phyloP scores from a whole-genome alignment of 2,797 vertebrate genomes.

The Crenichthys baileyi region DNA sequence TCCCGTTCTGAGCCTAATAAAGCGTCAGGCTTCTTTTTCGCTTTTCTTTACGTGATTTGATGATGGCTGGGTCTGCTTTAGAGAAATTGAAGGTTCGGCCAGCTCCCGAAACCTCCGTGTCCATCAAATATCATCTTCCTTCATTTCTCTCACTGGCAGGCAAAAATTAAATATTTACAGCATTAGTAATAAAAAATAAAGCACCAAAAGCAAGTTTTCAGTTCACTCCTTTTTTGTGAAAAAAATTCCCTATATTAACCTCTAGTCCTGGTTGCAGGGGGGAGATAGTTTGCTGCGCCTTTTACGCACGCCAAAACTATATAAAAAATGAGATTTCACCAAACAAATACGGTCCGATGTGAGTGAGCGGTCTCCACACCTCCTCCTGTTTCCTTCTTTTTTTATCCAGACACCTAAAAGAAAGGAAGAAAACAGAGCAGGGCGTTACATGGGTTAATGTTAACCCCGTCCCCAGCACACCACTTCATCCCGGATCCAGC shows the following conservation, averaged over 20 bases:
- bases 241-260: constrained; percentile 43
- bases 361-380: constrained; percentile 50
- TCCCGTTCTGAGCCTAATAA: constrained; percentile 61
- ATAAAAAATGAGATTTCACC: constrained; percentile 63
- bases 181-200: constrained; percentile 24
- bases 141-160: constrained; percentile 63
- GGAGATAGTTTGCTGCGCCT: constrained; percentile 64
- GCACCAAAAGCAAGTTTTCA: constrained; percentile 79
- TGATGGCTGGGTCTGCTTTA: background rate
- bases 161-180: constrained; percentile 30
- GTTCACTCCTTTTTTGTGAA: constrained; percentile 77
- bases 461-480: constrained; percentile 88
- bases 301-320: constrained; percentile 69
- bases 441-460: constrained; percentile 90
- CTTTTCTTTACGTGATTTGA: constrained; percentile 31
- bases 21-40: constrained; percentile 62
- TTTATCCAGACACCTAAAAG: constrained; percentile 67
- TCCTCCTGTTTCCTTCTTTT: constrained; percentile 59
- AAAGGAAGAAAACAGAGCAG: constrained; percentile 65
- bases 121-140: constrained; percentile 79
- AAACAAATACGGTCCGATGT: constrained; percentile 77
- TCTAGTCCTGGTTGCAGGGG: constrained; percentile 59
- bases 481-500: constrained; percentile 89
- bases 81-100: constrained; percentile 50
- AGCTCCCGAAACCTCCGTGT: constrained; percentile 72